Evolutionary conservation across 2,888 invertebrate species (phyloP), one percentile per base, ranked within the genome.

Genomic region (Phengaris alcon): DNA sequence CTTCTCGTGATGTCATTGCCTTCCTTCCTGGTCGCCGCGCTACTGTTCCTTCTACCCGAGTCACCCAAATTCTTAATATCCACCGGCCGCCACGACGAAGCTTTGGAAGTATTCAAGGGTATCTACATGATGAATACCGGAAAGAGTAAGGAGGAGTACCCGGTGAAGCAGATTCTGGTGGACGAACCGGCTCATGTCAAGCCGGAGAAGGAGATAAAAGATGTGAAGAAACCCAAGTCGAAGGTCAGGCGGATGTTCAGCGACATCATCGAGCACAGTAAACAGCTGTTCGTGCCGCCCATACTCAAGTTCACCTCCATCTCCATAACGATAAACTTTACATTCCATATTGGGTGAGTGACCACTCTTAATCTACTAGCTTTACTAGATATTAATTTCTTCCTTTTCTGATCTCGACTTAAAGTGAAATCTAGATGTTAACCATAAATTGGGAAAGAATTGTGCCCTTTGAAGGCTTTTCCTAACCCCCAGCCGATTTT

Each of bases 21-120:
- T 75, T 97, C 97, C 75, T 96, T 98, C 87, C 88, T 98, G 78
- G 98, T 98, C 77, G 97, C 97, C 75, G 95, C 96, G 78, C 92
- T 98, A 80, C 94, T 98, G 54, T 95, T 97, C 88, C 95, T 97
- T 81, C 93, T 97, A 83, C 98, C 98, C 6, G 98, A 98, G 89
- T 98, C 98, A 81, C 98, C 98, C 1, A 98, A 98, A 87, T 98
- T 97, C 90, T 94, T 98, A 75, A 93, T 98, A 78, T 95, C 96
- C 68, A 96, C 96, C 79, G 97, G 97, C 76, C 95, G 96, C 83
- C 95, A 96, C 78, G 96, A 97, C 54, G 96, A 97, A 79, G 97
- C 98, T 0, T 89, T 98, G 77, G 95, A 96, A 82, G 97, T 98
- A 54, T 97, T 98, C 89, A 95, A 95, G 78, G 95, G 95, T 80